Evolutionary conservation across 2,113 vertebrate genomes (phyloP).

Genomic region (Saguinus midas): DNA sequence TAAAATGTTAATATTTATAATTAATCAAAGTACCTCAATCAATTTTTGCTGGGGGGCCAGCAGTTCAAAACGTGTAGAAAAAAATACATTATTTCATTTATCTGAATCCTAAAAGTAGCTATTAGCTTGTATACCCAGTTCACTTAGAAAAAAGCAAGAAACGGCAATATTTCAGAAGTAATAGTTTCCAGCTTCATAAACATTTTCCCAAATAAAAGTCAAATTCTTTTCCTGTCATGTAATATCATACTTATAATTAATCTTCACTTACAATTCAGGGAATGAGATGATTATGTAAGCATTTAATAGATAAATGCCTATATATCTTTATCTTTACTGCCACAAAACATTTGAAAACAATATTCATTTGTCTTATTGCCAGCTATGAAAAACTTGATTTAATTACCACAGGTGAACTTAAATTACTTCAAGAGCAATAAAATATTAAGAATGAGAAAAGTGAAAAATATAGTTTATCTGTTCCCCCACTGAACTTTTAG

Average conservation of each 20-base stretch:
- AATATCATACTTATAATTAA: background rate
- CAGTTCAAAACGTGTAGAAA: constrained; percentile 45
- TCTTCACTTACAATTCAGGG: constrained; percentile 1
- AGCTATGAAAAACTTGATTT: background rate
- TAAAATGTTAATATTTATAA: constrained; percentile 16
- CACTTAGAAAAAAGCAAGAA: constrained; percentile 45
- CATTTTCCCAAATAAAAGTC: background rate
- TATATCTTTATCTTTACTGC: background rate
- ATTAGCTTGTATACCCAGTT: constrained; percentile 39
- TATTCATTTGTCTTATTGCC: constrained; percentile 1
- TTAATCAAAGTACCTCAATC: constrained; percentile 42
- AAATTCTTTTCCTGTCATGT: background rate
- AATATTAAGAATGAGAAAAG: constrained; percentile 28
- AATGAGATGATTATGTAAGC: background rate
- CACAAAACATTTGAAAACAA: constrained; percentile 20
- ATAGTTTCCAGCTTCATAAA: constrained; percentile 35
- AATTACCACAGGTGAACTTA: background rate
- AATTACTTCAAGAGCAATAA: background rate
- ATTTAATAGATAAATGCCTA: background rate
- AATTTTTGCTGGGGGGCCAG: background rate
- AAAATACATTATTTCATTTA: constrained; percentile 47
- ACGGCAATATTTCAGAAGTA: constrained; percentile 15
- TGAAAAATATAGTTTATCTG: background rate
- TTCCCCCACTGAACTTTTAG: background rate
- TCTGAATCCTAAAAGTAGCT: constrained; percentile 60